Evolutionary conservation across 1,140 invertebrate species (phyloP).

Genomic region (Drosophila ohnishii): DNA sequence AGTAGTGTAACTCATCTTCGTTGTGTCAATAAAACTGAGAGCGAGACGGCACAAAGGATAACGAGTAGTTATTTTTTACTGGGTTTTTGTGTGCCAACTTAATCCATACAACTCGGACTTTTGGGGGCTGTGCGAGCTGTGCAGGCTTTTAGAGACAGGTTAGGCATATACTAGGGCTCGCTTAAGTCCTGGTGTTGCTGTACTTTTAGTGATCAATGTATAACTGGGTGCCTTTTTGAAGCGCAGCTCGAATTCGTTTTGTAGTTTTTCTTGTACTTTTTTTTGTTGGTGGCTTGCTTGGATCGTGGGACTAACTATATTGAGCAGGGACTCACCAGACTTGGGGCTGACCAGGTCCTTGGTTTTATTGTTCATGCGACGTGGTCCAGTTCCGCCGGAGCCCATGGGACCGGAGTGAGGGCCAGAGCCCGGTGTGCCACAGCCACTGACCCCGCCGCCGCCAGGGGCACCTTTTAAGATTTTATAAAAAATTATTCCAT

Average conservation of each 20-base stretch:
- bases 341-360: slow-evolving; percentile 83
- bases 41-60: slow-evolving; percentile 41
- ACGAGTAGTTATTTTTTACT: slow-evolving; percentile 33
- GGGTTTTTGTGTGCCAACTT: slow-evolving; percentile 17
- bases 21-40: slow-evolving; percentile 3
- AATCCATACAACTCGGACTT: slow-evolving; percentile 41
- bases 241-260: slow-evolving; percentile 14
- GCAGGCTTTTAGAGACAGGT: slow-evolving; percentile 51
- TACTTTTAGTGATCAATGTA: slow-evolving; percentile 19
- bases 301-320: slow-evolving; percentile 17
- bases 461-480: slow-evolving; percentile 67
- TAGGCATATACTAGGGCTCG: slow-evolving; percentile 39
- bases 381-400: slow-evolving; percentile 80
- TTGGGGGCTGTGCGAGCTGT: slow-evolving; percentile 63
- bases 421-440: slow-evolving; percentile 81
- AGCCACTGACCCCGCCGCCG: slow-evolving; percentile 64
- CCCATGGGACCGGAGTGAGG: slow-evolving; percentile 80
- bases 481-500: background rate
- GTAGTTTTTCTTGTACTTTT: background rate
- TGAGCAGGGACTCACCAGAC: slow-evolving; percentile 71
- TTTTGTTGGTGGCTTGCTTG: slow-evolving; percentile 28
- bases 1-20: slow-evolving; percentile 21
- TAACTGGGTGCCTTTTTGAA: slow-evolving; percentile 30
- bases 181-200: slow-evolving; percentile 1
- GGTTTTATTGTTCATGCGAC: slow-evolving; percentile 83